A percentile compares a stretch with the other conserved stretches of the same genome.
phyloP scores from a whole-genome alignment of 2,888 invertebrate genomes.

The Apamea epomidion region DNA sequence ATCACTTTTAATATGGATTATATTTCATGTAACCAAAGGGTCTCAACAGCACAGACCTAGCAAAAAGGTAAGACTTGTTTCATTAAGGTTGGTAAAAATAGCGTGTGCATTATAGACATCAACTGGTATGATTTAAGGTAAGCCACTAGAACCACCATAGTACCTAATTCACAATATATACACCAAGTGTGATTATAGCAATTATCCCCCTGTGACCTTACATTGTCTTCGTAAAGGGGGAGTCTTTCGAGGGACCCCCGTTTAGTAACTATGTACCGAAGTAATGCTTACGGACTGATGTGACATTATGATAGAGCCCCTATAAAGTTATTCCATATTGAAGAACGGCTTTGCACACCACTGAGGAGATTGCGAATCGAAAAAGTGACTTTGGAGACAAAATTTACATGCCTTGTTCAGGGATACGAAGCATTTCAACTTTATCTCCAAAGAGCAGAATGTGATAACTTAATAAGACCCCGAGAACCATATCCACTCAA shows the following conservation, averaged over 20 bases:
- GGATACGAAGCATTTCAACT: neutral
- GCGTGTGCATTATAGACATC: neutral
- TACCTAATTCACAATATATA: neutral
- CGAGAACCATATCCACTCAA: neutral
- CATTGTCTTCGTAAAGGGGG: conserved; percentile 9
- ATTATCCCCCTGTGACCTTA: neutral
- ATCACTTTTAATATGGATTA: neutral
- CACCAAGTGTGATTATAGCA: conserved; percentile 13
- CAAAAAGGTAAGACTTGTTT: neutral
- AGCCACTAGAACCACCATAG: neutral
- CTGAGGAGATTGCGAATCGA: neutral
- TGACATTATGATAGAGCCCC: neutral
- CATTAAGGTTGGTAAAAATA: neutral
- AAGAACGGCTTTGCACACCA: neutral
- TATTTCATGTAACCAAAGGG: conserved; percentile 1
- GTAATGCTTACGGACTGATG: neutral
- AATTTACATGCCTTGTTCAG: neutral
- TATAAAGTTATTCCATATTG: neutral
- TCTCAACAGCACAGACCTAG: neutral
- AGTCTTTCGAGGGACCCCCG: neutral
- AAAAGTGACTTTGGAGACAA: neutral
- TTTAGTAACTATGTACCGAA: neutral
- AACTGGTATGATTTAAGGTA: neutral
- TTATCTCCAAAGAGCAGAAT: neutral
- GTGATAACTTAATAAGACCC: neutral